These are phyloP conservation scores for Mandrillus leucophaeus DNA, from an alignment of 2,113 vertebrate species.

Conservation along the genomic window DNA sequence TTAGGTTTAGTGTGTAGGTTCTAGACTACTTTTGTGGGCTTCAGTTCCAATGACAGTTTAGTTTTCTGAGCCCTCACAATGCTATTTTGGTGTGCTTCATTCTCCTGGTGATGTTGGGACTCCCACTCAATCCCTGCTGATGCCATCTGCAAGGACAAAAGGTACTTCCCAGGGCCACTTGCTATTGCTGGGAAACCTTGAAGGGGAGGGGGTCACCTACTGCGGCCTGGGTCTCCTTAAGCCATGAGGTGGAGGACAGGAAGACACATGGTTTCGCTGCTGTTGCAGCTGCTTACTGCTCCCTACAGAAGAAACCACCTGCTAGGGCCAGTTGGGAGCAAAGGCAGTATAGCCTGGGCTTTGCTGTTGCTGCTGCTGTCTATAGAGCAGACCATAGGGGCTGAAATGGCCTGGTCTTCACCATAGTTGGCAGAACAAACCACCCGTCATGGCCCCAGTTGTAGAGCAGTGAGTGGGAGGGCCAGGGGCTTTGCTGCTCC, in stretches of 20 bases:
- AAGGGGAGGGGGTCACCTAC: neutral
- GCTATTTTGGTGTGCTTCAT: slow-evolving; percentile 14
- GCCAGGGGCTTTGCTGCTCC: neutral
- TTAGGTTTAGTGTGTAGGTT: slow-evolving; percentile 35
- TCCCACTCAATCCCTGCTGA: neutral
- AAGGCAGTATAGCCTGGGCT: neutral
- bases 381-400: neutral
- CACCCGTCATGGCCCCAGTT: neutral
- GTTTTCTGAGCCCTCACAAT: slow-evolving; percentile 11
- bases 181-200: neutral
- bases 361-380: neutral
- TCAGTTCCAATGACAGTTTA: slow-evolving; percentile 39
- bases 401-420: slow-evolving; percentile 10
- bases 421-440: neutral
- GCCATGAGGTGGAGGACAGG: neutral
- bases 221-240: neutral
- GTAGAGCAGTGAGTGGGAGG: neutral
- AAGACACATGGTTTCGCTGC: neutral
- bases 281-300: neutral
- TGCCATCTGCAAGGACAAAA: neutral
- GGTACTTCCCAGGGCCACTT: neutral
- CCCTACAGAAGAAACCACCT: neutral
- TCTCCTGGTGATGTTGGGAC: neutral
- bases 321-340: neutral
- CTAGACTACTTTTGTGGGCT: slow-evolving; percentile 3